phyloP scores from a whole-genome alignment of 2,797 vertebrate species.

The Rhinatrema bivittatum region DNA sequence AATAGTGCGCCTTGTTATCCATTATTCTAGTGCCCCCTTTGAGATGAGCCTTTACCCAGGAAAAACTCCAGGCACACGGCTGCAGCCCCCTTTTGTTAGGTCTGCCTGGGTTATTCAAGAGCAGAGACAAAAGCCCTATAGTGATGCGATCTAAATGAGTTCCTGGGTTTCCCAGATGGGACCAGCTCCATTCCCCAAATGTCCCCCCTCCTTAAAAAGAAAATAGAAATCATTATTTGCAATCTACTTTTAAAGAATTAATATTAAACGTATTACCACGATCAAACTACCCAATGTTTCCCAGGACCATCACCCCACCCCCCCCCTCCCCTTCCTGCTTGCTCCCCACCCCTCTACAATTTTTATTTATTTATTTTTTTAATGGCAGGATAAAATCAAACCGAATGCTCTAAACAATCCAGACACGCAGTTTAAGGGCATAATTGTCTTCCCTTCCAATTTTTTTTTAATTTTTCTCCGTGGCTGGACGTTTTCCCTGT shows the following conservation, averaged over 20 bases:
- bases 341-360: no score
- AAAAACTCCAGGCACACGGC: conserved; percentile 35
- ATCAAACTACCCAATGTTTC: no score
- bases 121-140: conserved; percentile 79
- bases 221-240: not conserved
- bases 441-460: no score
- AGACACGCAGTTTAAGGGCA: no score
- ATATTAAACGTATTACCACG: not conserved
- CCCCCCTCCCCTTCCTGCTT: no score
- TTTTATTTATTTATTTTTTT: no score
- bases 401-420: no score
- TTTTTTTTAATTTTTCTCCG: no score
- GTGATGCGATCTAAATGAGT: conserved; percentile 86
- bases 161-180: conserved; percentile 86
- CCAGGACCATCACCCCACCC: no score
- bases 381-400: no score
- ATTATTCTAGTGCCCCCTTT: conserved; percentile 27
- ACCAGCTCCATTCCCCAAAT: conserved; percentile 63
- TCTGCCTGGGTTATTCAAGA: conserved; percentile 56
- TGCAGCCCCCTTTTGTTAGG: conserved; percentile 48
- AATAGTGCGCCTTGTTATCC: conserved; percentile 14
- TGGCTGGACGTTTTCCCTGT: no score
- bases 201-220: conserved; percentile 22
- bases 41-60: conserved; percentile 25
- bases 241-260: not conserved